Evolutionary conservation across 2,888 invertebrate species (phyloP).

Genomic region (Brachypterus glaber): DNA sequence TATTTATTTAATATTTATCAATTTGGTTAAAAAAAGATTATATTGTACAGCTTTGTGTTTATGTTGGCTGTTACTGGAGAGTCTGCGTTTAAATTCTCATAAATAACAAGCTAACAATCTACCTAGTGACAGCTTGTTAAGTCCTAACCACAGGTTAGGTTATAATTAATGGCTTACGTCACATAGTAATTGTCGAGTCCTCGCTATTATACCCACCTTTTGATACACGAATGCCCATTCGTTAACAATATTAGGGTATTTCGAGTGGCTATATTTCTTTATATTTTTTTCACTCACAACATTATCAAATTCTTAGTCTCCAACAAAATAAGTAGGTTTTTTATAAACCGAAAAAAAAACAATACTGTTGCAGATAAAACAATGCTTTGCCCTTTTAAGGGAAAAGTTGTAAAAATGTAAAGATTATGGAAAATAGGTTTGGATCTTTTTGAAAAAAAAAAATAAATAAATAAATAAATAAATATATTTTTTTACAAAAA

Average conservation of each 20-base stretch:
- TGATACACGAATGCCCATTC: slow-evolving; percentile 34
- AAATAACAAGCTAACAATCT: slow-evolving; percentile 45
- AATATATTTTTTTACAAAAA: no score
- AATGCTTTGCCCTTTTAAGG: no score
- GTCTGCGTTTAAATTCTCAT: slow-evolving; percentile 44
- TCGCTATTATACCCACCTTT: slow-evolving; percentile 40
- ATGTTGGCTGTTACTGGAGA: slow-evolving; percentile 28
- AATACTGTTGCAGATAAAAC: no score
- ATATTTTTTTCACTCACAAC: no score
- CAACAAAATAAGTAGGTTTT: no score
- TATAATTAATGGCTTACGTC: slow-evolving; percentile 46
- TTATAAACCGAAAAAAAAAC: no score
- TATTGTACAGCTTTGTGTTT: slow-evolving; percentile 18
- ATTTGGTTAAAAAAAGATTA: slow-evolving; percentile 1
- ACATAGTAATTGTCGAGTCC: slow-evolving; percentile 43
- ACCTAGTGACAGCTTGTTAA: slow-evolving; percentile 46
- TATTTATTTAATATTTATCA: no score
- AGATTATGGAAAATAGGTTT: no score
- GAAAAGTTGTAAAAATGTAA: no score
- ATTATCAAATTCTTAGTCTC: no score
- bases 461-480: no score
- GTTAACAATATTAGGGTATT: slow-evolving; percentile 38
- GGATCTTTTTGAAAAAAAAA: no score
- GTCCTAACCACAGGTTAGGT: slow-evolving; percentile 46
- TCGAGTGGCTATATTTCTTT: slow-evolving; percentile 32